Evolutionary conservation across 2,888 invertebrate genomes (phyloP).

Genomic region (Chloroclystis v-ata): DNA sequence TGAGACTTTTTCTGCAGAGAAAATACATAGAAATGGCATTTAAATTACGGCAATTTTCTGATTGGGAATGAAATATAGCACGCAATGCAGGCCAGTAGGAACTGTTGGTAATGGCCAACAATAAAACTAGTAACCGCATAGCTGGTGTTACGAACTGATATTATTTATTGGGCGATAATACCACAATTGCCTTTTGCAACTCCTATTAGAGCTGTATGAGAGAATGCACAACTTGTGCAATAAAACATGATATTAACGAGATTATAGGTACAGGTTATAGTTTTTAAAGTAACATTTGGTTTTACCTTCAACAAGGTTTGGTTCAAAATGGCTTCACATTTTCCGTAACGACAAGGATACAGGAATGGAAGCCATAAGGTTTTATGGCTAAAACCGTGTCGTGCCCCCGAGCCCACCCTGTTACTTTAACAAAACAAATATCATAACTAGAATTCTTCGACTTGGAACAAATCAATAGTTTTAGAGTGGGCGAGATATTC

Average conservation of each 20-base stretch:
- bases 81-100: background rate
- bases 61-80: background rate
- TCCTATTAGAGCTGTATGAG: conserved; percentile 5
- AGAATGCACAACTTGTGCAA: background rate
- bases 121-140: conserved; percentile 16
- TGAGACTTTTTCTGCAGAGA: background rate
- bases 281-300: background rate
- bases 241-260: too few species aligned
- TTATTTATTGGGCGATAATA: conserved; percentile 21
- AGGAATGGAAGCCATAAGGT: too few species aligned
- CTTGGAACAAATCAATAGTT: too few species aligned
- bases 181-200: conserved; percentile 7
- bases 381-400: too few species aligned
- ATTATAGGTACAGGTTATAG: too few species aligned
- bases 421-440: background rate
- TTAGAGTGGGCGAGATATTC: too few species aligned
- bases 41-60: background rate
- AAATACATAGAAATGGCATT: background rate
- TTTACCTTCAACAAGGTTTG: background rate
- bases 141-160: conserved; percentile 20
- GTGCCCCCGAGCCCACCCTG: too few species aligned
- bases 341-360: too few species aligned
- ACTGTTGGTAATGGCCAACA: conserved; percentile 12
- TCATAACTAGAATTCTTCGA: too few species aligned
- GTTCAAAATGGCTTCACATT: too few species aligned